These are phyloP conservation scores for Limnodromus scolopaceus DNA, from an alignment of 2,797 vertebrate genomes.

Conservation along the genomic window DNA sequence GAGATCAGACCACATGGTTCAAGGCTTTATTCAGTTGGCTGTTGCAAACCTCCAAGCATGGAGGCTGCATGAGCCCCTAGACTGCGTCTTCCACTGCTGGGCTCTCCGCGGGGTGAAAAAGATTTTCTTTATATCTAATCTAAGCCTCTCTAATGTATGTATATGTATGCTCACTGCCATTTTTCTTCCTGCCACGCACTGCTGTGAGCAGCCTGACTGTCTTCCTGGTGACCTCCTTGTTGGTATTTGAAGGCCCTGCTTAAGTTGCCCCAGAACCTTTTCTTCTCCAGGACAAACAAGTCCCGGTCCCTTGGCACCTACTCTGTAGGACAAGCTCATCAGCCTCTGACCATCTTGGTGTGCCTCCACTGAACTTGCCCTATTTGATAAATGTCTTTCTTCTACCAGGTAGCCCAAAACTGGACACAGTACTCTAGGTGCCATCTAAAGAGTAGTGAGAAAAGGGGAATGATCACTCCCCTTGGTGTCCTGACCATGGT, in stretches of 20 bases:
- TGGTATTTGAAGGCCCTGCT: neutral
- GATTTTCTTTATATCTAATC: neutral
- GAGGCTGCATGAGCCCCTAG: neutral
- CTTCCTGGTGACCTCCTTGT: neutral
- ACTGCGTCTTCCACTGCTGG: neutral
- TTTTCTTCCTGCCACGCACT: neutral
- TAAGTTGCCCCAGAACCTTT: neutral
- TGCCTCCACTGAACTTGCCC: neutral
- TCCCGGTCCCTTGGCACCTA: neutral
- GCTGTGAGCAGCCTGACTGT: neutral
- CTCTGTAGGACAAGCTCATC: fast-evolving
- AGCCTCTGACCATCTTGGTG: neutral
- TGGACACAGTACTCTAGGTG: neutral
- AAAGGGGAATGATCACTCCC: neutral
- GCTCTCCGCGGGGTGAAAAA: neutral
- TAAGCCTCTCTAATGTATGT: neutral
- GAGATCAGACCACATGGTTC: neutral
- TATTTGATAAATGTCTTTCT: neutral
- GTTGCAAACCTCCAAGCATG: neutral
- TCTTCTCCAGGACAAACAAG: neutral
- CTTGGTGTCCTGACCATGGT: neutral
- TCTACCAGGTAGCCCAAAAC: neutral
- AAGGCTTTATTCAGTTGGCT: neutral
- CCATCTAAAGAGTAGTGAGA: neutral
- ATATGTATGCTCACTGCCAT: neutral